Evolutionary conservation across 2,888 invertebrate genomes (phyloP).

Genomic region (Coremacera marginata): DNA sequence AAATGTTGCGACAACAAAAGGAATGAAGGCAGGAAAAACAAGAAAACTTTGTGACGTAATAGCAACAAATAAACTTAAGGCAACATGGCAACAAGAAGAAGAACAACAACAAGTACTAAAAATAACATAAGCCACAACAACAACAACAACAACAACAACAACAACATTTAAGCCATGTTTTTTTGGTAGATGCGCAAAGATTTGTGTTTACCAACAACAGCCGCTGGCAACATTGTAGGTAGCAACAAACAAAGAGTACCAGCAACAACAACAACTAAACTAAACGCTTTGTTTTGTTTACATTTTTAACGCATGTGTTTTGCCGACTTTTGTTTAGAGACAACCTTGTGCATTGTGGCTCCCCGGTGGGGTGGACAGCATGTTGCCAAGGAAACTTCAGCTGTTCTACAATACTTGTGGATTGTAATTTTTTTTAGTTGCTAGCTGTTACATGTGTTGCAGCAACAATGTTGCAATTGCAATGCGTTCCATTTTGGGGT

Average conservation of each 20-base stretch:
- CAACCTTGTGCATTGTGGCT: not conserved
- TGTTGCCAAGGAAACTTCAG: not conserved
- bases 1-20: too few relatives aligned
- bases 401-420: conserved; percentile 17
- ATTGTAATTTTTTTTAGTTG: not conserved
- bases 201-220: not conserved
- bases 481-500: conserved; percentile 23
- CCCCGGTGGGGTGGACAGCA: not conserved
- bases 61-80: not conserved
- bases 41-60: not conserved
- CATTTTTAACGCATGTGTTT: not conserved
- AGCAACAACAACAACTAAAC: conserved; percentile 10
- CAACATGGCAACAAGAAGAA: not conserved
- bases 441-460: not conserved
- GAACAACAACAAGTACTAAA: too few relatives aligned
- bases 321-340: not conserved
- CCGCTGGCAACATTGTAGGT: conserved; percentile 3
- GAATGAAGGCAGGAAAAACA: too few relatives aligned
- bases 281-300: conserved; percentile 4
- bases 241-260: not conserved
- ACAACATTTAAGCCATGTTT: not conserved
- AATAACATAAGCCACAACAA: too few relatives aligned
- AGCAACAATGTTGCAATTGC: conserved; percentile 27
- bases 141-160: not conserved
- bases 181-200: too few relatives aligned